A percentile compares a stretch with the other conserved stretches of the same genome.
Evolutionary conservation across 2,797 vertebrate genomes (phyloP).

Genomic region (Danio choprae): DNA sequence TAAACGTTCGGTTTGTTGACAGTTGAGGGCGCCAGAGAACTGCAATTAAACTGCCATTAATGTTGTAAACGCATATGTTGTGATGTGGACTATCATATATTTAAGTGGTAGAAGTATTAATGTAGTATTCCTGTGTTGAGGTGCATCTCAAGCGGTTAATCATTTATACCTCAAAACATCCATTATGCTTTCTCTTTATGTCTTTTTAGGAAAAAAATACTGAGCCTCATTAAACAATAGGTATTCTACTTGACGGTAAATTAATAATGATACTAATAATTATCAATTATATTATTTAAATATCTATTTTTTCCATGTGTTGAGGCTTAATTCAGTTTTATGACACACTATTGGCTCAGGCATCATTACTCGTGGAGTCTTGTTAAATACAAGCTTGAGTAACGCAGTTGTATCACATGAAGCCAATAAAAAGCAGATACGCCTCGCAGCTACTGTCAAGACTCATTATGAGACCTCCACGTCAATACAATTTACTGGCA

Average conservation of each 20-base stretch:
- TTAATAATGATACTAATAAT: too few species aligned
- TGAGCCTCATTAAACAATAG: slow-evolving; percentile 18
- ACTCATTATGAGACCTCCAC: slow-evolving; percentile 90
- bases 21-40: slow-evolving; percentile 33
- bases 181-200: not conserved
- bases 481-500: slow-evolving; percentile 90
- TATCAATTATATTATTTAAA: too few species aligned
- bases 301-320: not conserved
- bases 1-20: not conserved
- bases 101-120: not conserved
- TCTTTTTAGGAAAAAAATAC: slow-evolving; percentile 5
- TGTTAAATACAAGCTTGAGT: slow-evolving; percentile 36
- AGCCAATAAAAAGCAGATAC: slow-evolving; percentile 75
- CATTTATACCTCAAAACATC: slow-evolving; percentile 1
- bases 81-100: not conserved
- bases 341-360: not conserved
- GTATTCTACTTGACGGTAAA: too few species aligned
- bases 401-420: slow-evolving; percentile 37
- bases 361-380: slow-evolving; percentile 20
- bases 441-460: slow-evolving; percentile 87
- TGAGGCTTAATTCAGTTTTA: slow-evolving; percentile 7
- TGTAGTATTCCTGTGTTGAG: not conserved
- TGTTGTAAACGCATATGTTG: too few species aligned
- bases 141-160: not conserved
- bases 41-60: not conserved